Evolutionary conservation across 2,797 vertebrate genomes (phyloP).

Genomic region (Eurystomus glaucurus): DNA sequence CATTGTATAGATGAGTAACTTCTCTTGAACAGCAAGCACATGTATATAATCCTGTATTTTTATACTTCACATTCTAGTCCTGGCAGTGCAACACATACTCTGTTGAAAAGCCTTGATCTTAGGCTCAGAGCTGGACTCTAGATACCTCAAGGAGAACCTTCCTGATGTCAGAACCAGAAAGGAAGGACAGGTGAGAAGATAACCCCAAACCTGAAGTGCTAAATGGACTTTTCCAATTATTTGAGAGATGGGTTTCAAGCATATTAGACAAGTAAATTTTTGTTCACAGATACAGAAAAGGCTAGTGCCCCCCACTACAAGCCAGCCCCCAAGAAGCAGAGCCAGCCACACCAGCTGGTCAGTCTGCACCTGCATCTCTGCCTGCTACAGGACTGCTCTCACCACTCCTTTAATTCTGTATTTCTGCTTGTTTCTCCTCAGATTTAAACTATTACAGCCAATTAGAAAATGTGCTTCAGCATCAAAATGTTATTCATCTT

Average conservation of each 20-base stretch:
- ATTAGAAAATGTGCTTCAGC: not conserved
- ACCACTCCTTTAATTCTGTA: not conserved
- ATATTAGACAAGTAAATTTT: not conserved
- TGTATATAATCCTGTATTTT: not conserved
- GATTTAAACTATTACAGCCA: not conserved
- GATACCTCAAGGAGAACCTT: not conserved
- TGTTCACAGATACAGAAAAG: not conserved
- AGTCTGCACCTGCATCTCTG: not conserved
- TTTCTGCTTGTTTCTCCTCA: not conserved
- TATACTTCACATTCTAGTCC: not conserved
- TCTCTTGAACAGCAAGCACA: not conserved
- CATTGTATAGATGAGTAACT: not conserved
- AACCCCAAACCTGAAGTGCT: not conserved
- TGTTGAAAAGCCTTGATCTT: not conserved
- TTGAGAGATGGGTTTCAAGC: not conserved
- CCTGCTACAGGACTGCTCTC: not conserved
- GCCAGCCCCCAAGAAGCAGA: not conserved
- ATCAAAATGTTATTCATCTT: not conserved
- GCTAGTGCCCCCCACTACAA: not conserved
- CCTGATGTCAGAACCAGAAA: not conserved
- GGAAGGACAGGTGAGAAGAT: not conserved
- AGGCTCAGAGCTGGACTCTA: not conserved
- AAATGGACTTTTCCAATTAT: not conserved
- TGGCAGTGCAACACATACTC: fast-evolving
- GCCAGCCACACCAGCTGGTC: not conserved